Conservation (phyloP, 1,140 invertebrate species). For the Drosophila pseudoobscura region DNA sequence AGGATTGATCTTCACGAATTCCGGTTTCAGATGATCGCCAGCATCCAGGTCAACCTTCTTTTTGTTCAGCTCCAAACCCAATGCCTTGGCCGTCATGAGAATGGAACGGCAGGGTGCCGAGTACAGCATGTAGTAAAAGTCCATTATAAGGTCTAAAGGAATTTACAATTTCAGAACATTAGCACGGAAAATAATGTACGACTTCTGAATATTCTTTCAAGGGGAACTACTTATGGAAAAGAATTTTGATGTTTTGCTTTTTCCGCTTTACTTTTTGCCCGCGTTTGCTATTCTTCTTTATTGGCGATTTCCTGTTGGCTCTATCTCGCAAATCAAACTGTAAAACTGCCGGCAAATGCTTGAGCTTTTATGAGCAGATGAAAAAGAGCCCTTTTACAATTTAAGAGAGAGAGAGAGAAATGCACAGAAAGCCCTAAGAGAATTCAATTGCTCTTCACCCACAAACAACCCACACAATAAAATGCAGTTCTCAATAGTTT, state of each 20-base stretch:
- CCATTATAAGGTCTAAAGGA: constrained; percentile 47
- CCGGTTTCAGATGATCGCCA: constrained; percentile 87
- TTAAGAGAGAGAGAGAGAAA: constrained; percentile 20
- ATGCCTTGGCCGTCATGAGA: constrained; percentile 86
- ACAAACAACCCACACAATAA: background rate
- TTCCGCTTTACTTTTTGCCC: background rate
- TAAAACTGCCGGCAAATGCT: background rate
- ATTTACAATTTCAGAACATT: background rate
- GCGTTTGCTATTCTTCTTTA: background rate
- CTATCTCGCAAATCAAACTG: constrained; percentile 7
- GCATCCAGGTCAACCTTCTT: constrained; percentile 86
- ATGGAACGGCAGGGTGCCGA: constrained; percentile 89
- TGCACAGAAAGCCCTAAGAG: background rate
- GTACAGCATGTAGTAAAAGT: constrained; percentile 87
- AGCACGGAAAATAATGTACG: too few species aligned
- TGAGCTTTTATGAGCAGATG: background rate
- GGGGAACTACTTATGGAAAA: background rate
- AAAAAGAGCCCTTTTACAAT: background rate
- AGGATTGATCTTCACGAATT: constrained; percentile 86
- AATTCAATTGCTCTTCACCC: constrained; percentile 17
- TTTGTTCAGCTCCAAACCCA: constrained; percentile 89
- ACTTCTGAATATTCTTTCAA: too few species aligned
- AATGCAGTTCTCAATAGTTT: constrained; percentile 6
- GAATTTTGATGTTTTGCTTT: background rate
- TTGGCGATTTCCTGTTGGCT: constrained; percentile 11